Conservation (phyloP, 2,113 vertebrate genomes). For the Riparia riparia region DNA sequence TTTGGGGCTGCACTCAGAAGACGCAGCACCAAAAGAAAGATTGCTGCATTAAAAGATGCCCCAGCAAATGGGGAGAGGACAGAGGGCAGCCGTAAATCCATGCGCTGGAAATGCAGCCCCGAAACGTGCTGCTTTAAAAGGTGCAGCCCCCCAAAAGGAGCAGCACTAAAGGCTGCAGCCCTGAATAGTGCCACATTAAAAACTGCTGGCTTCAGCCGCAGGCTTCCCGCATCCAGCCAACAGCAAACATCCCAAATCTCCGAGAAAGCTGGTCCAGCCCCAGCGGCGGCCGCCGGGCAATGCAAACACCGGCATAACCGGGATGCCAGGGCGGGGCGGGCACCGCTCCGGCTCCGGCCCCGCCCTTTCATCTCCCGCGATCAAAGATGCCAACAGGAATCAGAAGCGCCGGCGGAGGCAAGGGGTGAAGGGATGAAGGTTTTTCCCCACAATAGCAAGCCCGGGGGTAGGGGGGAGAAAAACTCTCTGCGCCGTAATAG, state of each 20-base stretch:
- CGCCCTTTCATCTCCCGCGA: conserved; percentile 57
- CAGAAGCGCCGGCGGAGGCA: not conserved
- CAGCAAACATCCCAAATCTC: not conserved
- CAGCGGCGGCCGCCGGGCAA: not conserved
- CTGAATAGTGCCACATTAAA: not conserved
- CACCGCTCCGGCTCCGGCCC: not conserved
- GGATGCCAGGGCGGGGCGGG: not conserved
- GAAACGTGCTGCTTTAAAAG: not conserved
- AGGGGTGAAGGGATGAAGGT: not conserved
- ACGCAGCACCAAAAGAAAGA: not conserved
- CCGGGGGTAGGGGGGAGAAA: not conserved
- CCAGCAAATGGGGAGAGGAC: not conserved
- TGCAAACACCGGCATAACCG: not conserved
- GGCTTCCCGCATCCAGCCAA: fast-evolving
- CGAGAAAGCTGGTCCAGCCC: not conserved
- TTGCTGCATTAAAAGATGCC: not conserved
- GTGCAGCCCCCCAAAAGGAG: not conserved
- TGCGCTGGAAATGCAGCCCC: not conserved
- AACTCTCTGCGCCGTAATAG: fast-evolving
- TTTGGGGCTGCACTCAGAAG: not conserved
- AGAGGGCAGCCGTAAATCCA: not conserved
- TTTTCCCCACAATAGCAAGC: conserved; percentile 34
- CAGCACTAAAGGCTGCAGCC: not conserved
- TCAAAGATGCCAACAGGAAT: conserved; percentile 65
- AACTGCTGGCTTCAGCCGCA: fast-evolving